Conservation (phyloP, 2,888 invertebrate genomes). For the Hyalella azteca region DNA sequence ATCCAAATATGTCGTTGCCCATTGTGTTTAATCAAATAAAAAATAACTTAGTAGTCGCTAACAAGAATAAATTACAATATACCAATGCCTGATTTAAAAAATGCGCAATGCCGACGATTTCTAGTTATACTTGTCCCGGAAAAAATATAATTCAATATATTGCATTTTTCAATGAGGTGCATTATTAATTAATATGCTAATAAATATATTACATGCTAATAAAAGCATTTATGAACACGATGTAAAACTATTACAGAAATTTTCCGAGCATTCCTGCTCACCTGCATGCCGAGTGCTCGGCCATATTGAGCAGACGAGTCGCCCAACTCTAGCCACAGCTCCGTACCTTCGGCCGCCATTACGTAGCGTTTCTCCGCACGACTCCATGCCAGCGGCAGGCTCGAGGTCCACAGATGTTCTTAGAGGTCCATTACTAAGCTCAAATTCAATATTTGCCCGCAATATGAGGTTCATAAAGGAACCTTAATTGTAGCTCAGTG, state of each 20-base stretch:
- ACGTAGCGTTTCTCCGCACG: not conserved
- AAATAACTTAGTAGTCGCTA: too few species aligned
- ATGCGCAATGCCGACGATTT: too few species aligned
- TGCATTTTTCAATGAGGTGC: too few species aligned
- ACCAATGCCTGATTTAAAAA: too few species aligned
- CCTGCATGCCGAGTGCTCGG: not conserved
- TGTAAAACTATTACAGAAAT: not conserved
- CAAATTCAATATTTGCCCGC: conserved; percentile 36
- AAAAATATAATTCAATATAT: too few species aligned
- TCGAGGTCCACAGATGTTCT: conserved; percentile 29
- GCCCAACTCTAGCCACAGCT: not conserved
- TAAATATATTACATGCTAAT: too few species aligned
- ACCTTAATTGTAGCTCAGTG: conserved; percentile 36
- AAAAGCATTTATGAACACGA: not conserved
- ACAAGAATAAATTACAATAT: too few species aligned
- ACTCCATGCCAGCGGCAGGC: conserved; percentile 5
- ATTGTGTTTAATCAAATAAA: too few species aligned
- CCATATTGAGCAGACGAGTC: not conserved
- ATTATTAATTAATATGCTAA: too few species aligned
- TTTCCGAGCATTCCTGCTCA: not conserved
- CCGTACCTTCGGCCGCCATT: conserved; percentile 1
- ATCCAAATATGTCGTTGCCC: too few species aligned
- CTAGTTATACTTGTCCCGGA: too few species aligned
- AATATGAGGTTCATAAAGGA: conserved; percentile 35
- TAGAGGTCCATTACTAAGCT: conserved; percentile 37